Conservation (phyloP, 2,113 vertebrate species). For the Pristiophorus japonicus region DNA sequence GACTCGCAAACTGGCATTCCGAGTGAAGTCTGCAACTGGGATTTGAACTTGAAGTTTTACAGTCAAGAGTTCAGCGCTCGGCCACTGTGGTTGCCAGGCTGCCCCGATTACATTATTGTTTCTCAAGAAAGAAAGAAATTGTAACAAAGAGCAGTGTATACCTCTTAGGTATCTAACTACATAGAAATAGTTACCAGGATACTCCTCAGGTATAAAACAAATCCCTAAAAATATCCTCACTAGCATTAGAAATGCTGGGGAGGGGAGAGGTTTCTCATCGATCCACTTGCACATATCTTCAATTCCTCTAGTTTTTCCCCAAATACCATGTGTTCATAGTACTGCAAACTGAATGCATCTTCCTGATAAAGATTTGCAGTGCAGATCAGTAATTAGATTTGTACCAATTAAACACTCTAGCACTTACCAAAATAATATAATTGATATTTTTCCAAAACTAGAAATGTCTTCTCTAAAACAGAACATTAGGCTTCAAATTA, state of each 20-base stretch:
- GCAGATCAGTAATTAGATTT: not conserved
- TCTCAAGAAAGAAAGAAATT: not conserved
- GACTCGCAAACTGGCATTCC: not conserved
- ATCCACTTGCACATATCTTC: not conserved
- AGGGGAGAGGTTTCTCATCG: not conserved
- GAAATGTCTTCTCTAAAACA: not conserved
- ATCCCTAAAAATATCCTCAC: not conserved
- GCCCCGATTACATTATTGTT: not conserved
- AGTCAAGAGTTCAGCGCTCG: not conserved
- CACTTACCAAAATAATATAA: not conserved
- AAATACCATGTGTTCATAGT: not conserved
- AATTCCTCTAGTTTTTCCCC: not conserved
- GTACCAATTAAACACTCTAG: not conserved
- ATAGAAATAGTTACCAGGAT: constrained; percentile 22
- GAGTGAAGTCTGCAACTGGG: not conserved
- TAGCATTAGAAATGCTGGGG: not conserved
- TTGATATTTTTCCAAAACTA: not conserved
- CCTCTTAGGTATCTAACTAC: constrained; percentile 17
- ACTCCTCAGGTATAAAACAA: constrained; percentile 20
- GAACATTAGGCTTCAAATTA: not conserved
- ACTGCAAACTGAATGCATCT: not conserved
- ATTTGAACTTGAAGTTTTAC: constrained; percentile 2
- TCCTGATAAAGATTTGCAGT: not conserved
- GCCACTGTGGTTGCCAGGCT: not conserved
- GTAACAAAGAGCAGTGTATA: constrained; percentile 13